These are phyloP conservation scores for Fukomys damarensis DNA, from an alignment of 2,113 vertebrate species.

Conservation along the genomic window DNA sequence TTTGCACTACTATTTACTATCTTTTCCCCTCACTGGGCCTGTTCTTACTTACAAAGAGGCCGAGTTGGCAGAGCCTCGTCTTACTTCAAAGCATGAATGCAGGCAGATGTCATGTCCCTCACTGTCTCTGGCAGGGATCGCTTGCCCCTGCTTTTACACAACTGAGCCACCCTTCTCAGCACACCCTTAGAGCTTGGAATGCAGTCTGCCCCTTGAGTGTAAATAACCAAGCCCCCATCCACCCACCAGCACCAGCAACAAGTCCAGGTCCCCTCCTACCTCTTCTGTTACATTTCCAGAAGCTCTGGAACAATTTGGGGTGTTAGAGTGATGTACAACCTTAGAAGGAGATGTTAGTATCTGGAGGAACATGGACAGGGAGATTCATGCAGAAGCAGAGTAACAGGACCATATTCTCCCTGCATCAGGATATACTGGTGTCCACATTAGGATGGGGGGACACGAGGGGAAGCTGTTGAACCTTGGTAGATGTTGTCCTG, in stretches of 20 bases:
- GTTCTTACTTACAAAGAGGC: background rate
- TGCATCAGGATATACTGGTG: accelerated
- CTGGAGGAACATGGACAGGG: background rate
- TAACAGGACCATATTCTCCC: background rate
- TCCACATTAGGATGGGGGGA: no score
- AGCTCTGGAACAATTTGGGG: background rate
- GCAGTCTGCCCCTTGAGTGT: accelerated
- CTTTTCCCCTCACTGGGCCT: accelerated
- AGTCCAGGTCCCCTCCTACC: no score
- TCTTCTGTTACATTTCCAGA: background rate
- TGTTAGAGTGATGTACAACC: background rate
- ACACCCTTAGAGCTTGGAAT: accelerated
- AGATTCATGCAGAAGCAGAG: background rate
- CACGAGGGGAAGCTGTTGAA: background rate
- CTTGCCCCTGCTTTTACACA: no score
- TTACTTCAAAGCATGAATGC: background rate
- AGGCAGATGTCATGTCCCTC: background rate
- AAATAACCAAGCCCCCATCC: background rate
- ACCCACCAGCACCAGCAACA: background rate
- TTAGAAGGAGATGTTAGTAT: background rate
- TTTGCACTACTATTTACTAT: background rate
- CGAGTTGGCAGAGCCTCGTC: background rate
- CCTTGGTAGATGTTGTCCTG: accelerated
- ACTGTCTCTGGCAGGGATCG: no score
- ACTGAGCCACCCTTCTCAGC: background rate